A percentile compares a stretch with the other conserved stretches of the same genome.
Conservation (phyloP, 2,888 invertebrate species). For the Toxonevra muliebris region DNA sequence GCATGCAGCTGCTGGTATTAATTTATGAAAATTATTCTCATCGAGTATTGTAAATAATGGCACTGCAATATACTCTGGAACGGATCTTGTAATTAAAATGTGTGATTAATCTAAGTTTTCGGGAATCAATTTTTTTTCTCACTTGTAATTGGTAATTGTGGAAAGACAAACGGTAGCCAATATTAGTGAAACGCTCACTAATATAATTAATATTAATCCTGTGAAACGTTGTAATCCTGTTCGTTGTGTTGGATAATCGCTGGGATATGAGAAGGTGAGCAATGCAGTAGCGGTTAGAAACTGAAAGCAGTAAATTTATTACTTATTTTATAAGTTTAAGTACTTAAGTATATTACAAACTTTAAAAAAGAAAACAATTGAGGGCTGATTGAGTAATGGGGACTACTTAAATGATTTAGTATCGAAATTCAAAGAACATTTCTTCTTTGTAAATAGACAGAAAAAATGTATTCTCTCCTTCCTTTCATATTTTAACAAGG, state of each 20-base stretch:
- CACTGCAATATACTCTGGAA: conserved; percentile 61
- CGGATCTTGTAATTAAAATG: conserved; percentile 45
- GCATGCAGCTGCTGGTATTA: conserved; percentile 68
- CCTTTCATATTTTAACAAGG: too few relatives aligned
- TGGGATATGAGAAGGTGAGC: conserved; percentile 59
- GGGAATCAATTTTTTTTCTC: conserved; percentile 26
- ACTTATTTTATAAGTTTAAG: too few relatives aligned
- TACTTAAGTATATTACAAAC: too few relatives aligned
- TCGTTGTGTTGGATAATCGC: conserved; percentile 54
- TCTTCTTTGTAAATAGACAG: too few relatives aligned
- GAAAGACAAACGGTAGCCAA: conserved; percentile 60
- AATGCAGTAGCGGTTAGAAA: conserved; percentile 58
- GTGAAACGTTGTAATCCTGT: conserved; percentile 52
- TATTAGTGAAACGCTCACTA: conserved; percentile 55
- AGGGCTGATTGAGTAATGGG: too few relatives aligned
- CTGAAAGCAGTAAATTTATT: conserved; percentile 40
- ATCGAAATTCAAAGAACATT: too few relatives aligned
- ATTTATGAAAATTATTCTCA: conserved; percentile 68
- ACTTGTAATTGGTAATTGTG: conserved; percentile 62
- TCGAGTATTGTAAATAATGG: conserved; percentile 67
- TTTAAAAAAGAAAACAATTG: too few relatives aligned
- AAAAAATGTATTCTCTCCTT: too few relatives aligned
- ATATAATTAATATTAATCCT: conserved; percentile 48
- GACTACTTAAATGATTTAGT: too few relatives aligned
- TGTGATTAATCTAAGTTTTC: background rate